Base-by-base conservation (phyloP, 1,140 invertebrate species). In the Stegodyphus dumicola region DNA sequence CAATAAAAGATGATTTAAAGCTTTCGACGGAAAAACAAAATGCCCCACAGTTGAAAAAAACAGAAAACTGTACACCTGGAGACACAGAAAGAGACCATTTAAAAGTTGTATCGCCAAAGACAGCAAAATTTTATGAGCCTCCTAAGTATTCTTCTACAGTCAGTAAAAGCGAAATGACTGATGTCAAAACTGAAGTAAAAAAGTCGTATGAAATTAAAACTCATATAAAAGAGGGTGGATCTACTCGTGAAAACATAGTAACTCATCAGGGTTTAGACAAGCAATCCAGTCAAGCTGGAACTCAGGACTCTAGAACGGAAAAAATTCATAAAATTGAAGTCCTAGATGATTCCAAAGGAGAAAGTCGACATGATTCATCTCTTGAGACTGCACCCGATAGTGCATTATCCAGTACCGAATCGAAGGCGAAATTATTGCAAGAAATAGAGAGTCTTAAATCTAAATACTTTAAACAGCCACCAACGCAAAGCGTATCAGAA, bases 391-490 rank as follows among this genome's bases (percentile, higher is more conserved):
- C 70, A 7, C 73, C 81, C 0, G 65, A 65, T 48, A 53, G 48
- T 10, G 15, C 64, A 13, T 69, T 53, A 4, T 10, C 56, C 7
- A 17, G 49, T 17, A 15, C n/a, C 54, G 10, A 79, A 13, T 65
- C 70, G 9, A 85, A 85, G 18, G 15, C 73, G 5, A 56, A 77
- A 49, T 15, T 85, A 9, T 52, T 85, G n/a, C 77, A 73, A 33
- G 81, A 85, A 70, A 17, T 85, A 48, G 81, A 85, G 49, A 52
- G 74, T 54, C 51, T 86, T 15, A 86, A 86, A 53, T 78, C 84
- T 1, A 86, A 78, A 66, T 86, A 73, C 49, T 54, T 73, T 13
- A 85, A 67, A n/a, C n/a, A 69, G 11, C 64, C 64, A 33, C 33
- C 65, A n/a, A 7, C 53, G 10, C 10, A 48, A 6, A 71, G 33